A percentile compares a stretch with the other conserved stretches of the same genome.
Evolutionary conservation across 2,888 invertebrate genomes (phyloP).

Genomic region (Crepidodera aurea): DNA sequence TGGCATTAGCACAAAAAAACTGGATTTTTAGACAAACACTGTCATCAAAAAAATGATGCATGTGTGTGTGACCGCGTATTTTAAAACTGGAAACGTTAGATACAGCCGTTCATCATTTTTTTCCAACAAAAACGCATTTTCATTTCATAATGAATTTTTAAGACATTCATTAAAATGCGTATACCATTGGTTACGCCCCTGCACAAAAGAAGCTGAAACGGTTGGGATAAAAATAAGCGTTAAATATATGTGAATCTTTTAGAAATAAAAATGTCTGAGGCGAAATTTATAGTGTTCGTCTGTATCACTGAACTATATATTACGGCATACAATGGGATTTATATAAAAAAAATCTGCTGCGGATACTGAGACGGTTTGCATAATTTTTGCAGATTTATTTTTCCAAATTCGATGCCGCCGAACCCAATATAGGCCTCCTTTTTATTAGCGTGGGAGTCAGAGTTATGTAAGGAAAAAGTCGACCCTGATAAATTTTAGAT

Average conservation of each 20-base stretch:
- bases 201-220: constrained; percentile 34
- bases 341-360: constrained; percentile 52
- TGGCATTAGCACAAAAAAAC: neutral
- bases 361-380: constrained; percentile 46
- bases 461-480: neutral
- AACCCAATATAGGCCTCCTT: neutral
- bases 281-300: constrained; percentile 56
- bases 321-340: constrained; percentile 59
- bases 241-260: constrained; percentile 49
- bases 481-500: too few relatives aligned
- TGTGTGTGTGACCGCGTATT: neutral
- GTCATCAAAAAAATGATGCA: neutral
- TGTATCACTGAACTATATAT: constrained; percentile 59
- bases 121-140: neutral
- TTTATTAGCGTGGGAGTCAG: neutral
- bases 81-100: constrained; percentile 11
- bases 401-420: neutral
- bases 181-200: constrained; percentile 25
- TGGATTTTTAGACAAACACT: neutral
- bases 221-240: constrained; percentile 44
- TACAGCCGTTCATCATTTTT: constrained; percentile 10
- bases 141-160: constrained; percentile 25
- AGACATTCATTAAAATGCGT: constrained; percentile 29
- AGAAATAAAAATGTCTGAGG: constrained; percentile 54
- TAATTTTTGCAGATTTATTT: constrained; percentile 46